phyloP scores from a whole-genome alignment of 2,113 vertebrate genomes.

The Laticauda colubrina region DNA sequence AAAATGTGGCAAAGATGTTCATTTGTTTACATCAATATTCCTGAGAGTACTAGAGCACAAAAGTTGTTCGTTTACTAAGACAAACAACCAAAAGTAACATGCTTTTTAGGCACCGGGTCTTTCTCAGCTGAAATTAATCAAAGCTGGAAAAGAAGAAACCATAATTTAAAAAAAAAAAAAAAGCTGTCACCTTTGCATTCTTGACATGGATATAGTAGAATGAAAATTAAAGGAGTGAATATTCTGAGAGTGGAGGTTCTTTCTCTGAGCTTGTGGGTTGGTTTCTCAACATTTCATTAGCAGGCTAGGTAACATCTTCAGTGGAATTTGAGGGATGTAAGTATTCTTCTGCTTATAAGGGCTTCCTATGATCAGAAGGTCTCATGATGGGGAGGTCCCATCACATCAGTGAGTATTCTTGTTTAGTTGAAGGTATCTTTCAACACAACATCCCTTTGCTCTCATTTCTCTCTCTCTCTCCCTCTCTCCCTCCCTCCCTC shows the following conservation, averaged over 20 bases:
- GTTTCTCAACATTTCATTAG: neutral
- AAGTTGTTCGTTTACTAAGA: neutral
- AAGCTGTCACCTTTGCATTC: neutral
- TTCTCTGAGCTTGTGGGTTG: neutral
- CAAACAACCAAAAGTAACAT: neutral
- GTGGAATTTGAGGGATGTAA: neutral
- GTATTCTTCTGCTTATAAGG: neutral
- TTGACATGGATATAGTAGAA: neutral
- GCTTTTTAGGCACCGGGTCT: neutral
- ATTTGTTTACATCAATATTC: conserved; percentile 36
- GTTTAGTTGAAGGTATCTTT: neutral
- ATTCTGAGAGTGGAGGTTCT: neutral
- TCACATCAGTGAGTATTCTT: neutral
- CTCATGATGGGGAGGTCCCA: neutral
- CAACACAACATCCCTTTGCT: neutral
- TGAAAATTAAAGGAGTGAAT: neutral
- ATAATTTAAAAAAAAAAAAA: neutral
- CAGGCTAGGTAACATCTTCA: neutral
- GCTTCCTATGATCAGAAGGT: neutral
- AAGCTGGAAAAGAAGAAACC: neutral
- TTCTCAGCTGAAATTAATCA: neutral
- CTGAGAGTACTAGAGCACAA: conserved; percentile 11
- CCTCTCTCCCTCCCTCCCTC: neutral
- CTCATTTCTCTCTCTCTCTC: neutral
- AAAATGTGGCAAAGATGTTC: conserved; percentile 24